Conservation (phyloP, 2,113 vertebrate genomes). For the Pelecanoides urinatrix region DNA sequence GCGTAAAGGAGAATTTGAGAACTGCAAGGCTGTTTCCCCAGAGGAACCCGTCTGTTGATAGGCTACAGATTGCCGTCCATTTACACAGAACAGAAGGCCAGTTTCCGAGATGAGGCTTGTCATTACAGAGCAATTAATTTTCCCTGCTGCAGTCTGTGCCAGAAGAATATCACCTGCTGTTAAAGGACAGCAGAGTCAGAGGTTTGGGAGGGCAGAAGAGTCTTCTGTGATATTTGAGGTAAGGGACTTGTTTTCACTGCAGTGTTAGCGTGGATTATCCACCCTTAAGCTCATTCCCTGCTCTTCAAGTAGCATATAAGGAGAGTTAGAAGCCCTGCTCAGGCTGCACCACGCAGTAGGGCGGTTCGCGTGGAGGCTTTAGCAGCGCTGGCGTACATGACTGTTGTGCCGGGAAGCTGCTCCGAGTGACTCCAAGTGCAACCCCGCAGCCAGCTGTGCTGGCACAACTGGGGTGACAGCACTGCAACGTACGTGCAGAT, state of each 20-base stretch:
- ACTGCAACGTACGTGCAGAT: accelerated
- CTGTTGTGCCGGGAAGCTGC: neutral
- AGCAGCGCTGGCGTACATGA: accelerated
- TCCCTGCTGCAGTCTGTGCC: neutral
- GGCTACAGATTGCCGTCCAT: neutral
- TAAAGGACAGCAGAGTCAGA: neutral
- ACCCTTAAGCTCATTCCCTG: neutral
- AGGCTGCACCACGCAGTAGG: accelerated
- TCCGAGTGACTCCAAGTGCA: accelerated
- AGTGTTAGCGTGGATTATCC: neutral
- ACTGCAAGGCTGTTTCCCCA: neutral
- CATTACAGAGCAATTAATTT: constrained; percentile 2
- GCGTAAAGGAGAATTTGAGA: neutral
- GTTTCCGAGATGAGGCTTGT: neutral
- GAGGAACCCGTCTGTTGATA: neutral
- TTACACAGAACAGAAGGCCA: neutral
- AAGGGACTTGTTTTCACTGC: constrained; percentile 2
- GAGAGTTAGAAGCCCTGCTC: neutral
- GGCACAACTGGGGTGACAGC: neutral
- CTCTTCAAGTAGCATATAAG: accelerated
- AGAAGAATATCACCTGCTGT: neutral
- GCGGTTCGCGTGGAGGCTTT: accelerated
- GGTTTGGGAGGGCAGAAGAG: neutral
- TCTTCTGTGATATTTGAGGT: neutral
- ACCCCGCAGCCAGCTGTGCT: neutral